phyloP scores from a whole-genome alignment of 2,797 vertebrate genomes.

The Onychomys torridus region DNA sequence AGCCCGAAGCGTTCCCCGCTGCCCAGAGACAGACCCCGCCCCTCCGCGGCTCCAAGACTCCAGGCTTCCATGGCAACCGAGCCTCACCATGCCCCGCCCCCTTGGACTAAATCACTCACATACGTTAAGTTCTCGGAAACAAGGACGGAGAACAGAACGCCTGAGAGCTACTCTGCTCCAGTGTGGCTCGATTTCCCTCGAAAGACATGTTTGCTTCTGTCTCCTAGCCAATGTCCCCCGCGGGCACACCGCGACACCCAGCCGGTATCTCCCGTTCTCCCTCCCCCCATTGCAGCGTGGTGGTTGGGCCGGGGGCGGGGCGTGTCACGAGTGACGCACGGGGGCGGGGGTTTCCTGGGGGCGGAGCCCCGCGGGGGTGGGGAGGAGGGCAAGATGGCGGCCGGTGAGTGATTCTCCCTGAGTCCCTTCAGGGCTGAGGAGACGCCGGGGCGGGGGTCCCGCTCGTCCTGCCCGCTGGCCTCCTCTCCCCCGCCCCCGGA shows the following conservation, averaged over 20 bases:
- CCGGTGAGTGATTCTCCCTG: not conserved
- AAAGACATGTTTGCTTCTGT: not conserved
- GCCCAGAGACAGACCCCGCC: not conserved
- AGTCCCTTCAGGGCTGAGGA: not conserved
- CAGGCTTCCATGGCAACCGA: constrained; percentile 73
- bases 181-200: no score
- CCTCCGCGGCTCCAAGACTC: not conserved
- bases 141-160: not conserved
- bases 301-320: not conserved
- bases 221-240: fast-evolving
- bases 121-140: not conserved
- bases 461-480: not conserved
- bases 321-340: not conserved
- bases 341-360: not conserved
- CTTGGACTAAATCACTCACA: constrained; percentile 49
- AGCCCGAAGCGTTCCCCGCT: fast-evolving
- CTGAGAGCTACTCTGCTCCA: no score
- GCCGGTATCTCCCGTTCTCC: not conserved
- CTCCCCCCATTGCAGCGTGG: fast-evolving
- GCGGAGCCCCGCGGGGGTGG: fast-evolving
- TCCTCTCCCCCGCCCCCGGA: constrained; percentile 36
- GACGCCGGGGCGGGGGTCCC: not conserved
- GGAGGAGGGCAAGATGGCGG: constrained; percentile 74
- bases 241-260: fast-evolving
- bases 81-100: not conserved